phyloP scores from a whole-genome alignment of 2,113 vertebrate genomes.

The Sphyrna mokarran region DNA sequence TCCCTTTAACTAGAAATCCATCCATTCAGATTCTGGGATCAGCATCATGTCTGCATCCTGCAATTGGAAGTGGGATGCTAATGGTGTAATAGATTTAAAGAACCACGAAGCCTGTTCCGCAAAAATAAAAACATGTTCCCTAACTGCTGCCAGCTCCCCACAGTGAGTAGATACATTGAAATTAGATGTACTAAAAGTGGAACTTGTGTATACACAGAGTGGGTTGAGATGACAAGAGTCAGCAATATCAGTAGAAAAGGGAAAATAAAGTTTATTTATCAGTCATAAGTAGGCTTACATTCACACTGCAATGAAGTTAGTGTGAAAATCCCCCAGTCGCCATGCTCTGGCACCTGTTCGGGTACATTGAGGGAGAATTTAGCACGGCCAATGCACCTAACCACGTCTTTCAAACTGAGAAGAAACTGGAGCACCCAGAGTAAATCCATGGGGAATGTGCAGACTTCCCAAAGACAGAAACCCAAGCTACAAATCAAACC shows the following conservation, averaged over 20 bases:
- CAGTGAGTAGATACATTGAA: neutral
- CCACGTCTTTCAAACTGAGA: too few relatives aligned
- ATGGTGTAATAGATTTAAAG: neutral
- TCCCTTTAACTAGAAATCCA: neutral
- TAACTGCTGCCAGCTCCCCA: neutral
- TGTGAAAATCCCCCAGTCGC: too few relatives aligned
- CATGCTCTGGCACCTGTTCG: too few relatives aligned
- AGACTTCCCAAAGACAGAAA: too few relatives aligned
- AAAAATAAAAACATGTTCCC: neutral
- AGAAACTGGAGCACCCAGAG: too few relatives aligned
- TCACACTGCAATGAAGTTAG: too few relatives aligned
- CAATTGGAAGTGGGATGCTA: neutral
- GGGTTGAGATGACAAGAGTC: neutral
- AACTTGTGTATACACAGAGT: neutral
- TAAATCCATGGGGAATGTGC: too few relatives aligned
- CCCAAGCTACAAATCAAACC: too few relatives aligned
- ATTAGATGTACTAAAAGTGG: neutral
- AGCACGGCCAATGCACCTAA: too few relatives aligned
- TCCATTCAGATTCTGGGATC: neutral
- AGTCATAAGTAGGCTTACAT: too few relatives aligned
- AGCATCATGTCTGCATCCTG: neutral
- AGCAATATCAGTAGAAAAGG: neutral
- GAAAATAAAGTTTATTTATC: neutral
- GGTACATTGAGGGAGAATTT: too few relatives aligned
- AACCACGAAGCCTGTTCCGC: neutral